Evolutionary conservation across 1,140 invertebrate species (phyloP), one percentile per base, ranked within the genome.

Genomic region (Ceratina calcarata): DNA sequence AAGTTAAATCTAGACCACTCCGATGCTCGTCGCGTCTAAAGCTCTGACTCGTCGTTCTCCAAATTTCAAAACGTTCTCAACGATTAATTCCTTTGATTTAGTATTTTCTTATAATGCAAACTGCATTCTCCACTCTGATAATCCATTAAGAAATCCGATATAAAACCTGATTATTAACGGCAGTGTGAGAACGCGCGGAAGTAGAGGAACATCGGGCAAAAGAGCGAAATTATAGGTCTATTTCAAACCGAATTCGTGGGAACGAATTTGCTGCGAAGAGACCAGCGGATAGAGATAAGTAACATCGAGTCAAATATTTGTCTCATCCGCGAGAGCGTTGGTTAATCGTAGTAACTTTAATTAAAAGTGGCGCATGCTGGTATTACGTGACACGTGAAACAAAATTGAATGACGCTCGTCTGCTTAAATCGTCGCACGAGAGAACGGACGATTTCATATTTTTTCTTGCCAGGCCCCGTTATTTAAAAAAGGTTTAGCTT

Each of bases 301-400:
- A 78, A 78, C 76, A 58, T 57, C 60, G 76, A 7, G 58, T 71
- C 76, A 64, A 78, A 64, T 78, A 78, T 78, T 78, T 78, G 76
- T 72, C 68, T 32, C 68, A 57, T 72, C 60, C 68, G 68, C 49
- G 45, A 15, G 58, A 78, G 27, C 32, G 76, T 78, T 51, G 76
- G 76, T 78, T 78, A 78, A 78, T 78, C 64, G 68, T 78, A 78
- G 76, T 72, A 72, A 55, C 76, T 68, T 78, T 78, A 78, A 78
- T 78, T 78, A 78, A 78, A 78, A 78, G 68, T 58, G 68, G 58
- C 58, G 37, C 24, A 27, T 53, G 68, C 57, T 64, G 45, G 76
- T 78, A 71, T 72, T 78, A 72, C 64, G 76, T 78, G 49, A 72
- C 76, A 58, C 76, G 60, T 64, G 76, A 64, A 78, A 78, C 76